Conservation (phyloP, 2,113 vertebrate genomes). For the Planiliza haematocheilus region DNA sequence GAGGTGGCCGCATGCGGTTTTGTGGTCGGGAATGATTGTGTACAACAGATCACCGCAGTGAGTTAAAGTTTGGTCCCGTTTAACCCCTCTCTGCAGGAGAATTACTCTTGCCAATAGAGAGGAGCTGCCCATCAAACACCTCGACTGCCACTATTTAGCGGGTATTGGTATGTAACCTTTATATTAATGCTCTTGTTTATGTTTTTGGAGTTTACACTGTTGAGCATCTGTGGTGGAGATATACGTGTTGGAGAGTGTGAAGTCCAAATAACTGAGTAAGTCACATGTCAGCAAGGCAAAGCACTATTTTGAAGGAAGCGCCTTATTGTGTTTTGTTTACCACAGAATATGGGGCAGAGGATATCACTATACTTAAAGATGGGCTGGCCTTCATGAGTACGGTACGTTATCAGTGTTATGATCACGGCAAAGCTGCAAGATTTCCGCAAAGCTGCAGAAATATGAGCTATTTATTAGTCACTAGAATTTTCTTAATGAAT, state of each 20-base stretch:
- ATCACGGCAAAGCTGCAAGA: background rate
- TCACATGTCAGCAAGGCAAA: conserved; percentile 18
- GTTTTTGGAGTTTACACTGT: background rate
- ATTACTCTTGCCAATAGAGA: conserved; percentile 46
- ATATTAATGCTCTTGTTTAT: background rate
- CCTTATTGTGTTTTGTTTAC: conserved; percentile 6
- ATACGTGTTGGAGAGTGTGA: conserved; percentile 18
- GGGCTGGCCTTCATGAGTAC: conserved; percentile 68
- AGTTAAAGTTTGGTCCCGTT: no score
- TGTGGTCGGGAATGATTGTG: no score
- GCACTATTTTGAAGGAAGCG: no score
- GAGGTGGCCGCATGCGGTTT: no score
- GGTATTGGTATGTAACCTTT: conserved; percentile 49
- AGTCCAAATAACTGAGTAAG: conserved; percentile 27
- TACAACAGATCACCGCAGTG: no score
- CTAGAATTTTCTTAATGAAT: background rate
- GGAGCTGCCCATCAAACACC: conserved; percentile 46
- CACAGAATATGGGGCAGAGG: conserved; percentile 69
- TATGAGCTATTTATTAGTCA: background rate
- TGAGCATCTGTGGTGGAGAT: background rate
- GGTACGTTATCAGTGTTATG: conserved; percentile 45
- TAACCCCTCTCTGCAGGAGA: conserved; percentile 31
- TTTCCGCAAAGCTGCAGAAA: no score
- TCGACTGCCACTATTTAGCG: conserved; percentile 54
- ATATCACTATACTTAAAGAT: conserved; percentile 66